A percentile compares a stretch with the other conserved stretches of the same genome.
These are phyloP conservation scores for Platalea minor DNA, from an alignment of 2,797 vertebrate species.

Conservation along the genomic window DNA sequence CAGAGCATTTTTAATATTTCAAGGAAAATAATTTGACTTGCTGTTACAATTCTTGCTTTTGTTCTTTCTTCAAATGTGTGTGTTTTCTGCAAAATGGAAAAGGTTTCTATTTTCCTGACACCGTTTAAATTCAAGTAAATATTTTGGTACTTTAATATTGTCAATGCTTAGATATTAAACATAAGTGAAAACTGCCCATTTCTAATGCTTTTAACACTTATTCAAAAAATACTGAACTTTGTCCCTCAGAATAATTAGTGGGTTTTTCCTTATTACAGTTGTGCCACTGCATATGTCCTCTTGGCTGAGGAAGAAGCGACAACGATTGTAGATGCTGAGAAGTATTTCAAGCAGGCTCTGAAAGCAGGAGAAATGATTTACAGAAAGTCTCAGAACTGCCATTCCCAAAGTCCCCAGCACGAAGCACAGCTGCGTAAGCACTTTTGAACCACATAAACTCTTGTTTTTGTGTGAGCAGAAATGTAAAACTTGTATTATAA, in stretches of 20 bases:
- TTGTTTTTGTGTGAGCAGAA: neutral
- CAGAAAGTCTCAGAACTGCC: conserved; percentile 81
- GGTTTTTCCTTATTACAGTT: conserved; percentile 62
- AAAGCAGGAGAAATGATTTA: conserved; percentile 85
- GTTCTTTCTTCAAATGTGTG: neutral
- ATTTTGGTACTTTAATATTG: neutral
- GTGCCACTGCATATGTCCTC: conserved; percentile 94
- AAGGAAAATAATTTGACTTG: neutral
- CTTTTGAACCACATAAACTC: neutral
- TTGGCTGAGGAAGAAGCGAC: conserved; percentile 97
- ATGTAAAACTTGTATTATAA: neutral
- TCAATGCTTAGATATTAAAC: neutral
- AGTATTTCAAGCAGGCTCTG: conserved; percentile 94
- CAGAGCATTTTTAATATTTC: neutral
- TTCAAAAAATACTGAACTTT: neutral
- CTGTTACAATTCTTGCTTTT: neutral
- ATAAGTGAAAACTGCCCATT: neutral
- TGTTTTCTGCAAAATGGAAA: neutral
- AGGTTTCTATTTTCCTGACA: neutral
- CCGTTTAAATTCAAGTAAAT: neutral
- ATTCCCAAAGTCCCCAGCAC: conserved; percentile 78
- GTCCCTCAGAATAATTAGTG: neutral
- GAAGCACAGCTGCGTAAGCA: conserved; percentile 83
- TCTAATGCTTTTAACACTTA: neutral
- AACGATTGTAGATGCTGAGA: conserved; percentile 95